Conservation (phyloP, 2,113 vertebrate species). For the Sinocyclocheilus rhinocerous region DNA sequence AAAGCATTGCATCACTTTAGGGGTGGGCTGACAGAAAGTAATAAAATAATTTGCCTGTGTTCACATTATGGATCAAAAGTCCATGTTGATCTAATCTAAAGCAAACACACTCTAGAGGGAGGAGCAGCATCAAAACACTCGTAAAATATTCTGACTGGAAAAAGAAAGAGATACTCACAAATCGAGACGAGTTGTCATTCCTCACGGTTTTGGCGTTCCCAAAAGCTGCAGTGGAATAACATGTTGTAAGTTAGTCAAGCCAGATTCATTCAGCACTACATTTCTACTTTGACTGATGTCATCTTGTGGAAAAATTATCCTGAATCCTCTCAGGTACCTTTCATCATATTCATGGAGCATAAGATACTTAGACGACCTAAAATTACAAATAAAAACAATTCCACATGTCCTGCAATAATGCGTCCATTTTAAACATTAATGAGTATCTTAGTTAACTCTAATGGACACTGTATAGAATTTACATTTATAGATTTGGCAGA, state of each 20-base stretch:
- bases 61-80: constrained; percentile 34
- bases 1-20: constrained; percentile 12
- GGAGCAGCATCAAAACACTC: constrained; percentile 7
- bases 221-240: constrained; percentile 80
- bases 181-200: constrained; percentile 99
- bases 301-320: background rate
- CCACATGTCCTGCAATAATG: background rate
- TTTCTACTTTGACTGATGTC: background rate
- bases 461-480: background rate
- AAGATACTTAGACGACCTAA: background rate
- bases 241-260: constrained; percentile 1
- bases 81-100: constrained; percentile 33
- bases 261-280: background rate
- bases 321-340: background rate
- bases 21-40: background rate
- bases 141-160: background rate
- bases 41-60: background rate
- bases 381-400: background rate
- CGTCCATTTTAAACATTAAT: background rate
- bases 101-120: constrained; percentile 42
- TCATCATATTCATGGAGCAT: background rate
- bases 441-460: background rate
- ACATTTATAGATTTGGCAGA: background rate
- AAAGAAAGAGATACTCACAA: constrained; percentile 84
- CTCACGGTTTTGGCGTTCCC: constrained; percentile 98